phyloP scores from a whole-genome alignment of 2,888 invertebrate genomes.

The Ypsolopha scabrella region DNA sequence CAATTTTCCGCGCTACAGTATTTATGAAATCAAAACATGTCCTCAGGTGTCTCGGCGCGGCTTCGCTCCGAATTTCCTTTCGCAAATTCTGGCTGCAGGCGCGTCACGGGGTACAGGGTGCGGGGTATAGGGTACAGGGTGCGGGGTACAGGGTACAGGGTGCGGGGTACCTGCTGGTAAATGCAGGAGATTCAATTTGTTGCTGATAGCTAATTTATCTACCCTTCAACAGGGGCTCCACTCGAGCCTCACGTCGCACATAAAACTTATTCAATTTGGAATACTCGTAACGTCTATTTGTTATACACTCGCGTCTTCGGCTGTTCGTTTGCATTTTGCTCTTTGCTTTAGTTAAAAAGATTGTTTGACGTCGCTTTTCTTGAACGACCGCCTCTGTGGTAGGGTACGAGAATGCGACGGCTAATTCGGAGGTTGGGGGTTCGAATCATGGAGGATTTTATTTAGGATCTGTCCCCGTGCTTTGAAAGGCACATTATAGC shows the following conservation, averaged over 20 bases:
- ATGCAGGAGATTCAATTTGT: constrained; percentile 50
- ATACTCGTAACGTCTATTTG: no score
- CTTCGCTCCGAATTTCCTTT: background rate
- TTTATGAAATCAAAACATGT: background rate
- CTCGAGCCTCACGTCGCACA: constrained; percentile 15
- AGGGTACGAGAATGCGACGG: no score
- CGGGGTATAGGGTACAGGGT: constrained; percentile 22
- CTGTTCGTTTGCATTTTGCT: no score
- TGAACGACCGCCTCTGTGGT: no score
- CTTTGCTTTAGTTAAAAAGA: no score
- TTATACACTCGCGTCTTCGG: no score
- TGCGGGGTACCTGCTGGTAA: constrained; percentile 40
- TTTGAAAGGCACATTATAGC: no score
- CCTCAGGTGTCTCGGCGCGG: background rate
- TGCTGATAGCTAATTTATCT: constrained; percentile 62
- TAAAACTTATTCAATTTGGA: constrained; percentile 7
- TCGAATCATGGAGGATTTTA: no score
- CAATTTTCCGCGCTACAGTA: background rate
- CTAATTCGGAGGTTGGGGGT: no score
- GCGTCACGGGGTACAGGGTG: background rate
- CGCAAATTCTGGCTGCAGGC: constrained; percentile 6
- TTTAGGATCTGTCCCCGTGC: no score
- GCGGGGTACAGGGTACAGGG: constrained; percentile 27
- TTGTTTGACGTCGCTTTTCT: no score
- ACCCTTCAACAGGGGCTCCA: constrained; percentile 18